Conservation (phyloP, 2,113 vertebrate genomes). For the Tragelaphus buxtoni region DNA sequence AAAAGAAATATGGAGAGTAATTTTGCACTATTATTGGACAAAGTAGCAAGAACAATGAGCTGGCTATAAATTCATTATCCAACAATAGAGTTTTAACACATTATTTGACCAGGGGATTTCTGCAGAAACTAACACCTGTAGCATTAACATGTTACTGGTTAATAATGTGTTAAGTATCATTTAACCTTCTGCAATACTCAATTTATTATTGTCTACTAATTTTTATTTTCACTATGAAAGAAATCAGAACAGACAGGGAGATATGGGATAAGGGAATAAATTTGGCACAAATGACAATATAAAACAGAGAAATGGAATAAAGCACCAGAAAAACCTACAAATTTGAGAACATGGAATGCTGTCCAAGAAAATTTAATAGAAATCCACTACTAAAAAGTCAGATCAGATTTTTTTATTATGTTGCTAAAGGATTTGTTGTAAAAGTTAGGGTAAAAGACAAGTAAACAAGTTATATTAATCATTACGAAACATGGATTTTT, state of each 20-base stretch:
- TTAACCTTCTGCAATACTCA: not conserved
- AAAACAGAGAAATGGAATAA: constrained; percentile 31
- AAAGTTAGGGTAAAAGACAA: not conserved
- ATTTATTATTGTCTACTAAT: not conserved
- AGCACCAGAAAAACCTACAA: not conserved
- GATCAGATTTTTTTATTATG: not conserved
- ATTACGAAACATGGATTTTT: not conserved
- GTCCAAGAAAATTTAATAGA: not conserved
- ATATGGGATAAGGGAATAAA: not conserved
- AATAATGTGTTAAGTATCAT: not conserved
- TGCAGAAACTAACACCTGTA: not conserved
- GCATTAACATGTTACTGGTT: not conserved
- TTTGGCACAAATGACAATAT: not conserved
- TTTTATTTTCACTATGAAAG: constrained; percentile 30
- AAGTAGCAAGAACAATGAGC: constrained; percentile 34
- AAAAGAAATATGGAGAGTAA: constrained; percentile 23
- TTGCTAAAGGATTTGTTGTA: not conserved
- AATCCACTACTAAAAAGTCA: constrained; percentile 3
- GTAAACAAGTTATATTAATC: not conserved
- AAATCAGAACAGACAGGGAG: not conserved
- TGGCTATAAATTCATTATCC: constrained; percentile 30
- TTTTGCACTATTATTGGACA: not conserved
- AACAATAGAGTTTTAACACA: not conserved
- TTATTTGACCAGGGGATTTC: not conserved
- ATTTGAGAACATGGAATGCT: constrained; percentile 24